Conservation (phyloP, 2,888 invertebrate species). For the Pyrrhosoma nymphula region DNA sequence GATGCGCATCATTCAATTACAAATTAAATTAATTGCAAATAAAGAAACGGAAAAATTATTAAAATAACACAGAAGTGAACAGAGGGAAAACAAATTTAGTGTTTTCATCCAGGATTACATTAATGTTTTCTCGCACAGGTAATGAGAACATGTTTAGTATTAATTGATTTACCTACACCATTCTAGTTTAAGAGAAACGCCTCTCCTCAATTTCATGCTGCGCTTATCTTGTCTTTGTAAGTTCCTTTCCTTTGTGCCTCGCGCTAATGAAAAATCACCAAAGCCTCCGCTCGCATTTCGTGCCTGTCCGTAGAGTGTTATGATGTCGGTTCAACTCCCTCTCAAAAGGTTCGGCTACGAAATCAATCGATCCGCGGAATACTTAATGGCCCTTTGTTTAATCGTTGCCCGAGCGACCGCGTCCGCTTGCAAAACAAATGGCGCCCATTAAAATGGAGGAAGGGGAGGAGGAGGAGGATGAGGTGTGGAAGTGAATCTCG, state of each 20-base stretch:
- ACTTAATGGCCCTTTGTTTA: not conserved
- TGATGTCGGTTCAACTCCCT: not conserved
- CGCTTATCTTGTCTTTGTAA: no score
- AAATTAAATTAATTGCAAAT: no score
- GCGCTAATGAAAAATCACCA: not conserved
- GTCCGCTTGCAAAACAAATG: conserved; percentile 13
- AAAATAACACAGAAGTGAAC: no score
- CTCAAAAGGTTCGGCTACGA: not conserved
- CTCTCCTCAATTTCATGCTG: no score
- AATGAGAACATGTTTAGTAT: no score
- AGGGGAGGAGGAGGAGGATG: not conserved
- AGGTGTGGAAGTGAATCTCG: not conserved
- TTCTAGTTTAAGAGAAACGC: no score
- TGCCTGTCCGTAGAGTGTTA: not conserved
- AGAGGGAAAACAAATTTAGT: no score
- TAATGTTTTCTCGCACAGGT: no score
- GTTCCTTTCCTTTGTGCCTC: not conserved
- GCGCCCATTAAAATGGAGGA: conserved; percentile 4
- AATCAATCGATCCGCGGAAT: not conserved
- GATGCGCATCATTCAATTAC: no score
- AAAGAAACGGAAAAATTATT: no score
- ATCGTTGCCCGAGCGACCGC: not conserved
- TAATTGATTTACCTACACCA: no score
- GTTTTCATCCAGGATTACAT: no score
- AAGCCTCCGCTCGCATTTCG: not conserved